Base-by-base conservation (phyloP, 2,888 invertebrate species). In the Mimumesa dahlbomi region DNA sequence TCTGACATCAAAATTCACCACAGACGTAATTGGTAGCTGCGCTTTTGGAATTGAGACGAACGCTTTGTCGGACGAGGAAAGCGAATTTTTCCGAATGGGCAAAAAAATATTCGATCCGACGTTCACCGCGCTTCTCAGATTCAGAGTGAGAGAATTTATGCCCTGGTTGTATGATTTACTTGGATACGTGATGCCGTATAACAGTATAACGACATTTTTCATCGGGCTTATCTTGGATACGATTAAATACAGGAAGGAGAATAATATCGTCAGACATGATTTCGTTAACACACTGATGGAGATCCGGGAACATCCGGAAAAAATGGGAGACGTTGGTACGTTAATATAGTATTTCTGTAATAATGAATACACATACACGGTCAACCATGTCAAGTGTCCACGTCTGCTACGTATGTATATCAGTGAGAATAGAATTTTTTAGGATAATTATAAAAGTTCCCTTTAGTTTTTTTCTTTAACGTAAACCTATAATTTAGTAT, bases 201-300 rank as follows among this genome's bases (percentile, higher is more conserved):
- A 63, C 3, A 81, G 86, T 1, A 68, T 85, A 0, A 79, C 77
- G 1, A 63, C 84, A 0, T 89, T 89, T 57, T 87, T 91, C 19
- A 80, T 77, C 1, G 72, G 77, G 0, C 75, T 88, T 0, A 83
- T 90, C 2, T 73, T 58, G 11, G 74, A 87, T 0, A 88, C 89
- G 0, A 81, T 91, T 34, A 81, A 86, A 6, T 83, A 89, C 48
- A 82, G 91, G 21, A 82, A 86, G 54, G 77, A 88, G 29, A 88
- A 88, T 45, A 87, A 88, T 25, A 76, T 90, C n/a, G 79, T 82
- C 34, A 82, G 89, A 29, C 87, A 89, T 29, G 91, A 91, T 74
- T 91, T 90, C 52, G 73, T 91, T 2, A 89, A 91, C 72, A 75
- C 89, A 14, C 79, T 91, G n/a, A 83, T 84, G 45, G 87, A 90